Evolutionary conservation across 2,888 invertebrate species (phyloP).

Genomic region (Barypeithes pellucidus): DNA sequence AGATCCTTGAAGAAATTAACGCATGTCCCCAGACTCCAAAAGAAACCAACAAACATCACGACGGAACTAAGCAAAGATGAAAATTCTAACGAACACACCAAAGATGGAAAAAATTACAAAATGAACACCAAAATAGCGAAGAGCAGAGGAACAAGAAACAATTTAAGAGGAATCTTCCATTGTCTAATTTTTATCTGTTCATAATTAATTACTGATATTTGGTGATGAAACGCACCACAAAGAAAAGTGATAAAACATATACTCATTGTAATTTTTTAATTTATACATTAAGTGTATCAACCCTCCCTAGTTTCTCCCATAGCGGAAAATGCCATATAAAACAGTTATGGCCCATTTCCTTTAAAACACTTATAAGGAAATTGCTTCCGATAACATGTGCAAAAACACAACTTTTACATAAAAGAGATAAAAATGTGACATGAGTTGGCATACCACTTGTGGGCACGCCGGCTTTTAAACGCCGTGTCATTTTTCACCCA

Average conservation of each 20-base stretch:
- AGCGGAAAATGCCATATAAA: no score
- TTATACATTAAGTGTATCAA: no score
- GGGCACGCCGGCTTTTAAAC: conserved; percentile 13
- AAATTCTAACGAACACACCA: conserved; percentile 12
- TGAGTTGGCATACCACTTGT: conserved; percentile 19
- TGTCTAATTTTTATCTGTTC: no score
- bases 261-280: no score
- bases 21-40: not conserved
- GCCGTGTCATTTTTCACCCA: conserved; percentile 27
- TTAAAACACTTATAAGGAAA: not conserved
- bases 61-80: conserved; percentile 4
- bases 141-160: conserved; percentile 12
- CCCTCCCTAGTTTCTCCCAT: no score
- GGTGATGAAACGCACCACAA: no score
- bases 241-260: no score
- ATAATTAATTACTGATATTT: no score
- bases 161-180: conserved; percentile 1
- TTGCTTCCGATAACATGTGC: not conserved
- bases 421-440: conserved; percentile 8
- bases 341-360: not conserved
- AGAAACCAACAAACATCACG: conserved; percentile 6
- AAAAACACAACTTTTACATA: conserved; percentile 17
- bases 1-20: not conserved
- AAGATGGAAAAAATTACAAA: conserved; percentile 1
- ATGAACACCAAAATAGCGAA: not conserved